Conservation (phyloP, 1,140 invertebrate species). For the Drosophila parabipectinata region DNA sequence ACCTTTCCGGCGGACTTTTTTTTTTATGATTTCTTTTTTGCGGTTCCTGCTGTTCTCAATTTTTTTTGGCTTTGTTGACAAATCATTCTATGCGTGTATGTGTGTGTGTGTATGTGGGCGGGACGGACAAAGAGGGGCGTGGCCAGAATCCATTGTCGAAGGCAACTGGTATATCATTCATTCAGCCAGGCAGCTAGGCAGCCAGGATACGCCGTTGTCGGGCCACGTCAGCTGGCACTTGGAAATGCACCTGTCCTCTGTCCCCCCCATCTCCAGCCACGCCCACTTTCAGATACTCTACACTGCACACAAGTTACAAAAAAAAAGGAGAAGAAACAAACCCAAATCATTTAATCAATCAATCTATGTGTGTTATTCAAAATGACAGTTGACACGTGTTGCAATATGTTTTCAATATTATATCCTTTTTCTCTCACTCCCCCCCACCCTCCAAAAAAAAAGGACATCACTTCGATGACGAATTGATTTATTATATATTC, state of each 20-base stretch:
- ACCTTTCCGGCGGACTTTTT: conserved; percentile 48
- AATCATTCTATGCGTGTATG: conserved; percentile 41
- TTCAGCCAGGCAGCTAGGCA: conserved; percentile 18
- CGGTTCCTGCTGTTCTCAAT: conserved; percentile 9
- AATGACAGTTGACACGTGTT: not conserved
- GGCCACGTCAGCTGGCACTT: conserved; percentile 47
- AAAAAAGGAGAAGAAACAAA: not conserved
- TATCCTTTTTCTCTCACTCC: not conserved
- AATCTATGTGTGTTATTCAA: not conserved
- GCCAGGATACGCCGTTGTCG: conserved; percentile 44
- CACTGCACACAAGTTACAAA: not conserved
- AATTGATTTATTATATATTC: not conserved
- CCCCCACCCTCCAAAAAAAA: no score
- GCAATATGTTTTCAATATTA: not conserved
- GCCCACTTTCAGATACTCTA: not conserved
- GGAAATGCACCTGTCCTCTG: conserved; percentile 28
- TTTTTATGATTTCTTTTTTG: conserved; percentile 23
- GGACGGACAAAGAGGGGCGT: not conserved
- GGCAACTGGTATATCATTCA: conserved; percentile 51
- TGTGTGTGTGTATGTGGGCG: not conserved
- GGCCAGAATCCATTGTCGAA: conserved; percentile 31
- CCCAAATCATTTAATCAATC: conserved; percentile 4
- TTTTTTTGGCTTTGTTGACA: conserved; percentile 40
- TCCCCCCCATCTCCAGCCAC: not conserved
- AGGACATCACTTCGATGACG: not conserved